Percentiles rank a stretch among this genome's conserved stretches.
Conservation (phyloP, 2,888 invertebrate genomes). For the Copidosoma aretas region DNA sequence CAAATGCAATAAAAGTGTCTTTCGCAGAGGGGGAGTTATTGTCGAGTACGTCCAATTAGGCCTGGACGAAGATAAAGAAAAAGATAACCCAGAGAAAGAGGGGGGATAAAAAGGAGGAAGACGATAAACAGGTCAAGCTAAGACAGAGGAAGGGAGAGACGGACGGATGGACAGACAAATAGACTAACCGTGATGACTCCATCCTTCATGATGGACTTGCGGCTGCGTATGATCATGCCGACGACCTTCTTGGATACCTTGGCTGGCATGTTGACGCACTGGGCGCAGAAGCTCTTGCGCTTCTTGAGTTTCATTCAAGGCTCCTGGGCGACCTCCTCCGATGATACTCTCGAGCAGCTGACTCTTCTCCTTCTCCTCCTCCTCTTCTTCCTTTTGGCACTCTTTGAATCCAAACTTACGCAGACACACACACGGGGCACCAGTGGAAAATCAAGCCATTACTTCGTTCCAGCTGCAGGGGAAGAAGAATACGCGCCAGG, state of each 20-base stretch:
- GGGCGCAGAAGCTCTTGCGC: constrained; percentile 61
- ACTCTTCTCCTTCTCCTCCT: neutral
- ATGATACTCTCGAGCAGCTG: neutral
- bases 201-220: constrained; percentile 87
- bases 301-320: constrained; percentile 61
- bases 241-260: constrained; percentile 84
- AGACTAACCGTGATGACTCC: constrained; percentile 79
- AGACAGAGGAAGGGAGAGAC: neutral
- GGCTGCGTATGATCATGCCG: constrained; percentile 85
- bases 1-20: neutral
- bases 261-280: constrained; percentile 68
- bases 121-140: neutral
- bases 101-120: neutral
- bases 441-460: too few species aligned
- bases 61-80: neutral
- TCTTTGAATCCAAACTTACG: neutral
- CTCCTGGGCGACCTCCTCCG: too few species aligned
- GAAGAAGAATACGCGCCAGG: neutral
- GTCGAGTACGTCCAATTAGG: neutral
- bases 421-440: too few species aligned
- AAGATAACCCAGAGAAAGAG: neutral
- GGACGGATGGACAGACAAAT: neutral
- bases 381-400: neutral
- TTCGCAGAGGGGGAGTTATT: neutral
- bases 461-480: too few species aligned